Base-by-base conservation (phyloP, 2,888 invertebrate species). In the Platycnemis pennipes region DNA sequence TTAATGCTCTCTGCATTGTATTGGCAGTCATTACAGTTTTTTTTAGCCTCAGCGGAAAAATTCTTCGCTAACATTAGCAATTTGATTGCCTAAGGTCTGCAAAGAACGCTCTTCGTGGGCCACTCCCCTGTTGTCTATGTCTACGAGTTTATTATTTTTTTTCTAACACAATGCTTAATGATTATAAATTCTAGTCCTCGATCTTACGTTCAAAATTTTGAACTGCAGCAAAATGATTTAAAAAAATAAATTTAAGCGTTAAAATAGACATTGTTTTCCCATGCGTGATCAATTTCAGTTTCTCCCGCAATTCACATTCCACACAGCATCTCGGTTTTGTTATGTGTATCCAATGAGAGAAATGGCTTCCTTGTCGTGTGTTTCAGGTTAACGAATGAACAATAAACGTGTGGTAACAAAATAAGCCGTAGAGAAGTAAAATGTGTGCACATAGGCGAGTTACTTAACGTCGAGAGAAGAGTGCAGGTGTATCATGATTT, bases 291-390 rank as follows among this genome's bases (percentile, higher is more conserved):
- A 91, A 44, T 91, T 91, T 37, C 63, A 91, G 63, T 31, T 91
- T 91, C 91, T 91, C 91, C 91, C 91, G 69, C 49, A 91, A 63
- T 91, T 91, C 91, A 91, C 91, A 91, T 91, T 91, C 91, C 91
- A 91, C 91, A 91, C 44, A 91, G 63, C 91, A 63, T 91, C 91
- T 63, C 91, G 91, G 63, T 91, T 91, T 91, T 91, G 63, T 91
- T 53, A 44, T 91, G 91, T 63, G 44, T 91, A 77, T 91, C 44
- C 91, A 56, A 91, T 91, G 91, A 56, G 63, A 91, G 91, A 26
- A 91, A 91, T 46, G 91, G 63, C 63, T 91, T 19, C 91, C 63
- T 44, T 91, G 44, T 91, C 91, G 44, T 63, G 63, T 91, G 49
- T 63, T 37, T 26, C 69, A 91, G 63, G 91, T 44, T 91, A 63